These are phyloP conservation scores for Menura novaehollandiae DNA, from an alignment of 2,113 vertebrate genomes.

Conservation along the genomic window DNA sequence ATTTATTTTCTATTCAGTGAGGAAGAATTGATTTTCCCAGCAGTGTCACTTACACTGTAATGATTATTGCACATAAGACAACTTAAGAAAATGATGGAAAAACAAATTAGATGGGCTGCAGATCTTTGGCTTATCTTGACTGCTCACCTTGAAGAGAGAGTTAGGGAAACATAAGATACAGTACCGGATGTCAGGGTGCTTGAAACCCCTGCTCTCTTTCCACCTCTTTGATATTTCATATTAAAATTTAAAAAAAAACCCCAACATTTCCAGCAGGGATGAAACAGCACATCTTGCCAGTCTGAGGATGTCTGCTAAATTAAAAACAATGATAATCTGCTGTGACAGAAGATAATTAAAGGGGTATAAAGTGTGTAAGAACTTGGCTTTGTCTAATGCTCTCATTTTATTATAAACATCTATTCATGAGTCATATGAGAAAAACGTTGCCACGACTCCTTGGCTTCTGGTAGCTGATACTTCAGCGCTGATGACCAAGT, in stretches of 20 bases:
- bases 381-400: not conserved
- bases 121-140: conserved; percentile 45
- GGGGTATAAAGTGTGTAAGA: not conserved
- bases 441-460: accelerated
- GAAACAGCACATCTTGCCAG: not conserved
- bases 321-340: conserved; percentile 1
- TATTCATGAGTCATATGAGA: not conserved
- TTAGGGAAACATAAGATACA: conserved; percentile 3
- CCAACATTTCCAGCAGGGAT: not conserved
- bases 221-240: not conserved
- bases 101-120: conserved; percentile 21
- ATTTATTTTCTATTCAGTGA: conserved; percentile 52
- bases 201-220: not conserved
- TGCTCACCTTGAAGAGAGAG: conserved; percentile 29
- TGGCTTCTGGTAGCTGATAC: not conserved
- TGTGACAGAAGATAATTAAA: conserved; percentile 22
- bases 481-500: not conserved
- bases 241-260: not conserved
- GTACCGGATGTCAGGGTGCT: not conserved
- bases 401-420: not conserved
- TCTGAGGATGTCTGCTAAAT: not conserved
- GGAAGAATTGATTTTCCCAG: conserved; percentile 63
- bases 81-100: conserved; percentile 59
- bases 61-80: conserved; percentile 48
- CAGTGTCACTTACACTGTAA: conserved; percentile 56